Percentiles rank a stretch among this genome's conserved stretches.
phyloP scores from a whole-genome alignment of 2,888 invertebrate species.

The Trilocha varians region DNA sequence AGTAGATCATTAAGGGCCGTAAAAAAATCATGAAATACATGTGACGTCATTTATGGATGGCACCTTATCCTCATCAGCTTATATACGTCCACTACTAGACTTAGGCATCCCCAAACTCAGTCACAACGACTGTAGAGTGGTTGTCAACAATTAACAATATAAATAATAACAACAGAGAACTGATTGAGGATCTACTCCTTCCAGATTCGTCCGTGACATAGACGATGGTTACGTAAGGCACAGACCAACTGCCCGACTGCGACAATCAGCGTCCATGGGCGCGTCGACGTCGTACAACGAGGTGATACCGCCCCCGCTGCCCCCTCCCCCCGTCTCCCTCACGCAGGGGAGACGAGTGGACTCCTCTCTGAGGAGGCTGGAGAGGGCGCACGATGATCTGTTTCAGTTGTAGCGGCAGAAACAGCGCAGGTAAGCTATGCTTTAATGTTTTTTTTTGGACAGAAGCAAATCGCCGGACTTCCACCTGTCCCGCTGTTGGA shows the following conservation, averaged over 20 bases:
- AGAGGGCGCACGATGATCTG: constrained; percentile 90
- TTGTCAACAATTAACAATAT: too few relatives aligned
- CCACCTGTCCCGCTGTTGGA: too few relatives aligned
- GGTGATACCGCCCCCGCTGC: constrained; percentile 63
- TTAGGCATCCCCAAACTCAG: too few relatives aligned
- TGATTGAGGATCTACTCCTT: constrained; percentile 15
- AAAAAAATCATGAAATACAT: too few relatives aligned
- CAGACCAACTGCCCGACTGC: constrained; percentile 68
- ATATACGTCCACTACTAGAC: too few relatives aligned
- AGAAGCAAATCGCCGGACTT: too few relatives aligned
- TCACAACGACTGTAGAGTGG: too few relatives aligned
- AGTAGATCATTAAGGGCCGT: too few relatives aligned
- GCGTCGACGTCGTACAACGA: constrained; percentile 60
- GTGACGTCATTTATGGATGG: too few relatives aligned
- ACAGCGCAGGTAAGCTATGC: constrained; percentile 51
- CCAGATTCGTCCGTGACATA: constrained; percentile 70
- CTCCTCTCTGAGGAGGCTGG: constrained; percentile 85
- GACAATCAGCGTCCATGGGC: constrained; percentile 71
- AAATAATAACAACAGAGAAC: too few relatives aligned
- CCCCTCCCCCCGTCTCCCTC: constrained; percentile 78
- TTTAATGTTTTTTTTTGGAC: background rate
- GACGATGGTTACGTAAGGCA: constrained; percentile 71
- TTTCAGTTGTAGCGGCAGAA: constrained; percentile 89
- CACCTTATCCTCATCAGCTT: too few relatives aligned
- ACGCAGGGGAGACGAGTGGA: constrained; percentile 87